A percentile compares a stretch with the other conserved stretches of the same genome.
Conservation (phyloP, 1,140 invertebrate species). For the Heterodera carotae region DNA sequence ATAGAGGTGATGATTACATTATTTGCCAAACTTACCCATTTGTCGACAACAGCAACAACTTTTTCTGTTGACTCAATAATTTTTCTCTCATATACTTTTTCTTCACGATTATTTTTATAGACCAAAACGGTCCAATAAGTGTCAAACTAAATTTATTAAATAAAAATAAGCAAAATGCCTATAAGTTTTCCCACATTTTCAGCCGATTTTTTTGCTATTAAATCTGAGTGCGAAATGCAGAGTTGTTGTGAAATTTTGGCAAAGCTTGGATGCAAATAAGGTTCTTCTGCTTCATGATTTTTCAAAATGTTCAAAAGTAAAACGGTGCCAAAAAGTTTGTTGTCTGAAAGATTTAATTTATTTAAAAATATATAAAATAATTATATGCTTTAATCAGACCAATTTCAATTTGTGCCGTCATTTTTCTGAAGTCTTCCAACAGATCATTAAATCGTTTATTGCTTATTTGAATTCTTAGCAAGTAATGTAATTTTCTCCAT, state of each 20-base stretch:
- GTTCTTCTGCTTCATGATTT: no score
- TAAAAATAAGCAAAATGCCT: neutral
- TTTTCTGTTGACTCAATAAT: neutral
- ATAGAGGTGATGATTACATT: conserved; percentile 12
- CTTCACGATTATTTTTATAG: conserved; percentile 9
- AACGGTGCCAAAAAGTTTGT: neutral
- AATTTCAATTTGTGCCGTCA: neutral
- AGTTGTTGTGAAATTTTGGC: neutral
- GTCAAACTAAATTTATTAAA: neutral
- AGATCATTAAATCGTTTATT: neutral
- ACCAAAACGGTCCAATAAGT: conserved; percentile 4
- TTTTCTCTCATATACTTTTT: neutral
- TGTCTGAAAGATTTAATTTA: neutral
- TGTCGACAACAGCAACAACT: conserved; percentile 11
- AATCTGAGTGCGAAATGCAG: neutral
- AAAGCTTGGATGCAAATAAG: conserved; percentile 1
- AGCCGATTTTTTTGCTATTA: neutral
- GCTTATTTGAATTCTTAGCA: neutral
- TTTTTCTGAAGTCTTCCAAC: neutral
- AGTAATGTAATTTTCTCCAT: neutral
- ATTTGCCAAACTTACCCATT: conserved; percentile 17
- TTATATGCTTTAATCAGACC: neutral
- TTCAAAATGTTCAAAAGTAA: neutral
- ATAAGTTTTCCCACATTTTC: neutral
- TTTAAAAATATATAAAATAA: conserved; percentile 5